These are phyloP conservation scores for Crossaster papposus DNA, from an alignment of 53 echinoderm and acorn worm species.

Conservation along the genomic window DNA sequence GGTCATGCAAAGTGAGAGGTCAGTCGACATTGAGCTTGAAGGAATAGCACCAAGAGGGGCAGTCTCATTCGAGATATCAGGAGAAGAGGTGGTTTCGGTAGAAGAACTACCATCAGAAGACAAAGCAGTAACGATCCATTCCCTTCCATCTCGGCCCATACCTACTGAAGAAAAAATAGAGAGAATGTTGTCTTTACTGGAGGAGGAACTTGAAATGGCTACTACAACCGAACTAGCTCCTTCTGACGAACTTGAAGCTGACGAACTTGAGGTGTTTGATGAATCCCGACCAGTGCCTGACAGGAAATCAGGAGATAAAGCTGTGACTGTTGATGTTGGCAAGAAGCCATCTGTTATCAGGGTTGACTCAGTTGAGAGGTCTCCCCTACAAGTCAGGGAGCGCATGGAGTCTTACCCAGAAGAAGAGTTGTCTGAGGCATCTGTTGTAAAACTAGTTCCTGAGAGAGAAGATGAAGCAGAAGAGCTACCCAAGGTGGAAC, in stretches of 20 bases:
- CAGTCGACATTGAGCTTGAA: conserved; percentile 36
- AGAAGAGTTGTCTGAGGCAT: conserved; percentile 44
- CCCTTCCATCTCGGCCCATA: conserved; percentile 21
- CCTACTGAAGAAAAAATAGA: conserved; percentile 10
- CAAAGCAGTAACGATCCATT: conserved; percentile 31
- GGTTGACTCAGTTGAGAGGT: conserved; percentile 38
- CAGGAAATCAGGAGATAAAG: conserved; percentile 20
- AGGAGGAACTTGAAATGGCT: conserved; percentile 35
- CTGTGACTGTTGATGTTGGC: conserved; percentile 44
- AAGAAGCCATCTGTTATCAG: conserved; percentile 36
- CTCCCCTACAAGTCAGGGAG: conserved; percentile 28
- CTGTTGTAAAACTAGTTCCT: conserved; percentile 32
- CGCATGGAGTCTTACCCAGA: conserved; percentile 44
- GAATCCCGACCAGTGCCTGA: conserved; percentile 6
- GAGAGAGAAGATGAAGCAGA: conserved; percentile 46
- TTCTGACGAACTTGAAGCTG: conserved; percentile 25
- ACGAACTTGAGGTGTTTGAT: conserved; percentile 21
- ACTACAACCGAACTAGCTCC: conserved; percentile 26
- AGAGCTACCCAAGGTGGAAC: conserved; percentile 20
- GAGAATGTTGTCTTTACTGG: conserved; percentile 10
- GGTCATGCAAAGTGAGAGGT: conserved; percentile 44
- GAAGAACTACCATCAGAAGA: conserved; percentile 29
- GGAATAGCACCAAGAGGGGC: conserved; percentile 18
- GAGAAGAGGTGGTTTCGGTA: conserved; percentile 21
- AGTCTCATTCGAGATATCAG: conserved; percentile 18